Percentiles rank a stretch among this genome's conserved stretches.
These are phyloP conservation scores for Columba guinea DNA, from an alignment of 2,797 vertebrate genomes.

Conservation along the genomic window DNA sequence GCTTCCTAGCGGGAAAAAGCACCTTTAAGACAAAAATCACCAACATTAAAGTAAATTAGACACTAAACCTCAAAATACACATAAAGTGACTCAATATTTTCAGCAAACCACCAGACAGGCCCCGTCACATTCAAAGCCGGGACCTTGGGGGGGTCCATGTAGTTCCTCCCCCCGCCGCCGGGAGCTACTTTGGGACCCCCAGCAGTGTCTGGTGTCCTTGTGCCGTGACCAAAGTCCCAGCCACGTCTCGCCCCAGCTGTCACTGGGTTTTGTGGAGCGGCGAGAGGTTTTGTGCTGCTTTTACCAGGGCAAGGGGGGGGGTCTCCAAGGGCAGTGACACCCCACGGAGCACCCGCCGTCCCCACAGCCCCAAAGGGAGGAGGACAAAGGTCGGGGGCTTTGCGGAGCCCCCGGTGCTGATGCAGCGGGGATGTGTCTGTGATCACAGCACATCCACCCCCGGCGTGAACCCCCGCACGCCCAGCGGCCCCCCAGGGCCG, in stretches of 20 bases:
- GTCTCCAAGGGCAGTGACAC: too few species aligned
- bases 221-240: not conserved
- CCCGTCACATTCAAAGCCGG: accelerated
- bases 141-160: too few species aligned
- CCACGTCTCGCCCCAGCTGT: accelerated
- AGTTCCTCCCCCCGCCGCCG: not conserved
- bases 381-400: not conserved
- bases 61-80: not conserved
- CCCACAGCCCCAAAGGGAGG: accelerated
- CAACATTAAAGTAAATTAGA: not conserved
- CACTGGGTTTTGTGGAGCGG: accelerated
- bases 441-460: not conserved
- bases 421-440: not conserved
- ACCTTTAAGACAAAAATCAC: not conserved
- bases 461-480: accelerated
- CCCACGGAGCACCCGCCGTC: accelerated
- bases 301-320: too few species aligned
- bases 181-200: not conserved
- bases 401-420: not conserved
- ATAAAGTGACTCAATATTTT: accelerated
- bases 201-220: accelerated
- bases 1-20: not conserved
- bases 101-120: not conserved
- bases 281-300: too few species aligned
- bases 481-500: not conserved